Evolutionary conservation across 2,888 invertebrate genomes (phyloP).

Genomic region (Tachina lurida): DNA sequence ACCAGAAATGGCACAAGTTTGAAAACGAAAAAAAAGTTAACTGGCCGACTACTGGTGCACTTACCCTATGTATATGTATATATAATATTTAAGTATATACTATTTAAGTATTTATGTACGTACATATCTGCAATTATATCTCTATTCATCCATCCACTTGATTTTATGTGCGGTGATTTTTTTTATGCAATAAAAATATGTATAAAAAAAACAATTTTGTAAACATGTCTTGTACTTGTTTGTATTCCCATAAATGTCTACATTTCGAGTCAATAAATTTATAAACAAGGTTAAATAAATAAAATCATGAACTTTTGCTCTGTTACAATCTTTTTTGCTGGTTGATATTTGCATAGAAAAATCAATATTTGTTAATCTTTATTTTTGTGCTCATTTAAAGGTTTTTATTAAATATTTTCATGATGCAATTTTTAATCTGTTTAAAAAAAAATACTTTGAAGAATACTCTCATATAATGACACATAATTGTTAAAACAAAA

Average conservation of each 20-base stretch:
- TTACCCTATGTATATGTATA: background rate
- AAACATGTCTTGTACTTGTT: conserved; percentile 60
- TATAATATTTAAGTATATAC: background rate
- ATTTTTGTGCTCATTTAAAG: background rate
- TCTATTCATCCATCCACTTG: background rate
- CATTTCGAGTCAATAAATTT: conserved; percentile 58
- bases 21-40: too few relatives aligned
- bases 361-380: background rate
- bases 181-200: conserved; percentile 9
- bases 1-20: too few relatives aligned
- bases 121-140: conserved; percentile 9
- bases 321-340: conserved; percentile 25
- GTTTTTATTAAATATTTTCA: background rate
- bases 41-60: too few relatives aligned
- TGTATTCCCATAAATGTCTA: conserved; percentile 48
- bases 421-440: conserved; percentile 12
- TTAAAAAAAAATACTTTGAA: conserved; percentile 25
- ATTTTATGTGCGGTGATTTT: background rate
- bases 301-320: conserved; percentile 72
- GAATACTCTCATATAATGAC: conserved; percentile 14
- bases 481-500: background rate
- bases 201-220: conserved; percentile 14
- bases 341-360: background rate
- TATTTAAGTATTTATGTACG: background rate
- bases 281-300: conserved; percentile 71